These are phyloP conservation scores for Syrmaticus mikado DNA, from an alignment of 2,113 vertebrate genomes.

Conservation along the genomic window DNA sequence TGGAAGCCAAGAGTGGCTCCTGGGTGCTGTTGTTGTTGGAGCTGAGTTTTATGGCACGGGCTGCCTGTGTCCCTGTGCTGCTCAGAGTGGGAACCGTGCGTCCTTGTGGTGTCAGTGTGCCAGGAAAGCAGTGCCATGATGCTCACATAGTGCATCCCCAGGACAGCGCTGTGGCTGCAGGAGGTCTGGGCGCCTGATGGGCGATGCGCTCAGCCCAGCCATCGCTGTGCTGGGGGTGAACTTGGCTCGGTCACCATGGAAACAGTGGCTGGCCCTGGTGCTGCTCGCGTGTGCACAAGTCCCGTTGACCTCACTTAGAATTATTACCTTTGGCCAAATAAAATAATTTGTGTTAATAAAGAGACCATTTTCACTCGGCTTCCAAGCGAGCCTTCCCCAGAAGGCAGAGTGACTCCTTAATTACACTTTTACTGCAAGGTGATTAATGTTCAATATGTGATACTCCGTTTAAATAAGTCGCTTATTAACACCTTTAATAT, in stretches of 20 bases:
- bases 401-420: conserved; percentile 73
- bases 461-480: conserved; percentile 73
- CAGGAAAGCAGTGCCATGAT: not conserved
- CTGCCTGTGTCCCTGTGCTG: fast-evolving
- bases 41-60: not conserved
- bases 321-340: conserved; percentile 87
- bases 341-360: conserved; percentile 86
- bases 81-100: fast-evolving
- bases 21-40: fast-evolving
- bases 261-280: conserved; percentile 67
- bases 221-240: conserved; percentile 29
- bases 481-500: conserved; percentile 69
- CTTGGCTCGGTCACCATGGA: conserved; percentile 75
- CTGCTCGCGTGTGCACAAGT: conserved; percentile 19
- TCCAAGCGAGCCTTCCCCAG: conserved; percentile 64
- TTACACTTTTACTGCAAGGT: conserved; percentile 75
- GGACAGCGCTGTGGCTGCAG: not conserved
- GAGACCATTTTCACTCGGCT: conserved; percentile 73
- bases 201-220: not conserved
- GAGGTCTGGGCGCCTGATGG: not conserved
- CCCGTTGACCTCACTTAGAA: conserved; percentile 82
- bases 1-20: not conserved
- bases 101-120: not conserved
- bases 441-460: conserved; percentile 78
- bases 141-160: too few relatives aligned